A percentile compares a stretch with the other conserved stretches of the same genome.
Evolutionary conservation across 2,888 invertebrate species (phyloP).

Genomic region (Uropetala carovei): DNA sequence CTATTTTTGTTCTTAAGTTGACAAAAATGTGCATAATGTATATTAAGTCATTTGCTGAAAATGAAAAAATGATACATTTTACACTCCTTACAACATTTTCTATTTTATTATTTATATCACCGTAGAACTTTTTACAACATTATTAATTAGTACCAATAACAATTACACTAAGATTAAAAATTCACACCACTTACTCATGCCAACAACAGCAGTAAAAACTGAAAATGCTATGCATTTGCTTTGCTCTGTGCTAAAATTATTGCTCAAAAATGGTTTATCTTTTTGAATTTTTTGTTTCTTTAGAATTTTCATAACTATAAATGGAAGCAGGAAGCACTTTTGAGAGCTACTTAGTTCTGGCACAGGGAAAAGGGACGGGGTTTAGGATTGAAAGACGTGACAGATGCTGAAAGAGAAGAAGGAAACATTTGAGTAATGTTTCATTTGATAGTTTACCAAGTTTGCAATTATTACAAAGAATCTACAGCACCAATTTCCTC

Average conservation of each 20-base stretch:
- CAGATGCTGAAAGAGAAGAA: conserved; percentile 77
- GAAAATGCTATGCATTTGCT: conserved; percentile 28
- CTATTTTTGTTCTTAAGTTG: no score
- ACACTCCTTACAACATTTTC: no score
- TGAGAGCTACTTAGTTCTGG: conserved; percentile 71
- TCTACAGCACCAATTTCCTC: not conserved
- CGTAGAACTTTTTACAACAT: not conserved
- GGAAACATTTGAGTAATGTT: conserved; percentile 68
- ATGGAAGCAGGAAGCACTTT: conserved; percentile 67
- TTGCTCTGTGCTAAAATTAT: conserved; percentile 53
- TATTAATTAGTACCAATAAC: conserved; percentile 19
- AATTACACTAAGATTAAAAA: not conserved
- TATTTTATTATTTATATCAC: no score
- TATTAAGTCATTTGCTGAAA: no score
- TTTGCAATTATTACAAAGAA: not conserved
- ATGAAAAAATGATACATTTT: no score
- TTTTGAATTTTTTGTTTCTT: conserved; percentile 45
- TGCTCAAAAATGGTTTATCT: conserved; percentile 7
- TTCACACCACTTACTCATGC: conserved; percentile 39
- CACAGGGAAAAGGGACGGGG: conserved; percentile 79
- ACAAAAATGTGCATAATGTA: no score
- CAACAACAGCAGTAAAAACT: conserved; percentile 46
- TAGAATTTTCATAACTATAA: conserved; percentile 60
- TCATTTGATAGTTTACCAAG: not conserved
- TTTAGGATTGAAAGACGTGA: conserved; percentile 79